Evolutionary conservation across 2,888 invertebrate genomes (phyloP).

Genomic region (Drosophila eohydei): DNA sequence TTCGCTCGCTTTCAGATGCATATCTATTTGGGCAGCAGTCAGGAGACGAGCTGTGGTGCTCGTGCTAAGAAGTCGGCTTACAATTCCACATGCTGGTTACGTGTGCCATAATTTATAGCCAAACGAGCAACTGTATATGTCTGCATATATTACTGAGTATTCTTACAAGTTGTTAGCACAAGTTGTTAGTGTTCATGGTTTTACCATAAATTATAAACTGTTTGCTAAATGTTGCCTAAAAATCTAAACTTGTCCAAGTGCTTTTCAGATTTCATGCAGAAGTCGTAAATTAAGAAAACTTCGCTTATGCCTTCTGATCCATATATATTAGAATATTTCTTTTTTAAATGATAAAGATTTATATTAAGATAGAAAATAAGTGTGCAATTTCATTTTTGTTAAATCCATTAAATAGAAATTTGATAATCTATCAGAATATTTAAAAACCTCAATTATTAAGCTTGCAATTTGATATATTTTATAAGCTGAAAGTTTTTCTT

Average conservation of each 20-base stretch:
- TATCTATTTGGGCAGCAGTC: conserved; percentile 42
- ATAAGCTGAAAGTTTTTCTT: no score
- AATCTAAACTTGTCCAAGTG: conserved; percentile 1
- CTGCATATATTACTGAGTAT: conserved; percentile 10
- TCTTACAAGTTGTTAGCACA: conserved; percentile 13
- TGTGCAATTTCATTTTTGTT: no score
- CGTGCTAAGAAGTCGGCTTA: conserved; percentile 17
- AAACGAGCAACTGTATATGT: conserved; percentile 8
- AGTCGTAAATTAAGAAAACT: not conserved
- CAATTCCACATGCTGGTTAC: conserved; percentile 21
- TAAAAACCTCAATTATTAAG: no score
- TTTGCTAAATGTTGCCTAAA: not conserved
- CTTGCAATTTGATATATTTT: no score
- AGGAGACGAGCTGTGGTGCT: not conserved
- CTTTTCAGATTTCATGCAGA: not conserved
- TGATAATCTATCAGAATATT: no score
- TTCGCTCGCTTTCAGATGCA: conserved; percentile 51
- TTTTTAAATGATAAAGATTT: no score
- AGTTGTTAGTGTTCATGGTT: not conserved
- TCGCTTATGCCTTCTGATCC: not conserved
- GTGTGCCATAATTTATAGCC: conserved; percentile 42
- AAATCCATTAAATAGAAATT: no score
- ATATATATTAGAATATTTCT: no score
- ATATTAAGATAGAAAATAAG: not conserved
- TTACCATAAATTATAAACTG: not conserved